Conservation (phyloP, 2,888 invertebrate genomes). For the Eupithecia vulgata region DNA sequence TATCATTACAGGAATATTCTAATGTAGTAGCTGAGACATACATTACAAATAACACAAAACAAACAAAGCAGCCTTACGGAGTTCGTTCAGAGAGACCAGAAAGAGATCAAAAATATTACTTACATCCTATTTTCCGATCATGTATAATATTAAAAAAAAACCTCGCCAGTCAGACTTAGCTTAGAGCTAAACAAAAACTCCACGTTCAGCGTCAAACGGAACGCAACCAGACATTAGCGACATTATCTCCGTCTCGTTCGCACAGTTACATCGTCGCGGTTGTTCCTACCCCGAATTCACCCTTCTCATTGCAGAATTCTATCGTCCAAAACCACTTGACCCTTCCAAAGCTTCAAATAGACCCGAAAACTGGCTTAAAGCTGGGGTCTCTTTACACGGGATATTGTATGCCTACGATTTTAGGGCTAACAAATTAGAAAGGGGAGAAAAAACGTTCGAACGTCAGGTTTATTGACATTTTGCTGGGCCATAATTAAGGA, state of each 20-base stretch:
- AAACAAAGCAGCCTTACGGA: too few relatives aligned
- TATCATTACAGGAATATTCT: too few relatives aligned
- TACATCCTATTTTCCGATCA: neutral
- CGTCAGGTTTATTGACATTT: constrained; percentile 81
- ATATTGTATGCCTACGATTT: constrained; percentile 70
- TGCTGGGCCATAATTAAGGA: constrained; percentile 78
- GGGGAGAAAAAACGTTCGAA: constrained; percentile 75
- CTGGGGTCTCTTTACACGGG: constrained; percentile 51
- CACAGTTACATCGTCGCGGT: constrained; percentile 62
- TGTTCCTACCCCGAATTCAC: constrained; percentile 71
- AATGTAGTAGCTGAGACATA: too few relatives aligned
- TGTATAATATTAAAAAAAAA: neutral
- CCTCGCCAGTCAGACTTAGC: neutral
- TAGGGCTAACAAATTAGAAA: constrained; percentile 80
- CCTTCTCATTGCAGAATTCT: constrained; percentile 72
- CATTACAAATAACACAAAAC: too few relatives aligned
- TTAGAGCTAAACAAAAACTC: neutral
- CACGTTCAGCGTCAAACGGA: constrained; percentile 54
- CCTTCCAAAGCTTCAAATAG: constrained; percentile 38
- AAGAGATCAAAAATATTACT: neutral
- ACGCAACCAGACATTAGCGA: constrained; percentile 53
- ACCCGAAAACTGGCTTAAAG: constrained; percentile 22
- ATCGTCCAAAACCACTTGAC: constrained; percentile 57
- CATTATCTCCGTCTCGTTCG: constrained; percentile 58
- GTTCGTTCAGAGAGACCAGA: too few relatives aligned